A percentile compares a stretch with the other conserved stretches of the same genome.
phyloP scores from a whole-genome alignment of 1,140 invertebrate species.

The Ptiloglossa arizonensis region DNA sequence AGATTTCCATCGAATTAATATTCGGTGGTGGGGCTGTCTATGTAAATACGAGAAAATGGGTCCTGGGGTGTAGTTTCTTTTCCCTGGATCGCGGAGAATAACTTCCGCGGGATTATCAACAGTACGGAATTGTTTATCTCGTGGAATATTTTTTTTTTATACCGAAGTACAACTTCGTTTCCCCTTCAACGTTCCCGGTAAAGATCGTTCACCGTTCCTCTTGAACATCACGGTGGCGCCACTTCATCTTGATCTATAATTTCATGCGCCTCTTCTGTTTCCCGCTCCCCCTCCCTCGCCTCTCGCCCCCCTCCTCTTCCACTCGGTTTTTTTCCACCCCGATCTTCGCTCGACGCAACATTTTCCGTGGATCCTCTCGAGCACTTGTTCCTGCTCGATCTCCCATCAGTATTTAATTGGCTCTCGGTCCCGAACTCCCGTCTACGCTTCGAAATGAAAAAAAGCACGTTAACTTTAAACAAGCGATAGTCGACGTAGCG shows the following conservation, averaged over 20 bases:
- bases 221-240: background rate
- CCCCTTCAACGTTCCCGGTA: no score
- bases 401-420: conserved; percentile 49
- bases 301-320: no score
- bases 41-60: no score
- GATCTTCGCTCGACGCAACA: conserved; percentile 23
- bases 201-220: background rate
- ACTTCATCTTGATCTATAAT: conserved; percentile 27
- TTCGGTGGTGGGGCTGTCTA: no score
- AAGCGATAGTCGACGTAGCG: conserved; percentile 21
- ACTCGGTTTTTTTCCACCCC: background rate
- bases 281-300: background rate
- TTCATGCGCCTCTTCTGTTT: background rate
- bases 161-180: background rate
- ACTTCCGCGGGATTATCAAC: no score
- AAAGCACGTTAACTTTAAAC: conserved; percentile 47
- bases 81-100: no score
- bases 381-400: conserved; percentile 30
- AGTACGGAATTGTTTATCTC: no score
- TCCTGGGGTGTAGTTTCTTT: no score
- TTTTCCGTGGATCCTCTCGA: conserved; percentile 33
- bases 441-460: conserved; percentile 25
- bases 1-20: no score
- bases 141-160: conserved; percentile 1
- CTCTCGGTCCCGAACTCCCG: conserved; percentile 7